Percentiles rank a stretch among this genome's conserved stretches.
Evolutionary conservation across 2,113 vertebrate species (phyloP).

Genomic region (Glareola pratincola): DNA sequence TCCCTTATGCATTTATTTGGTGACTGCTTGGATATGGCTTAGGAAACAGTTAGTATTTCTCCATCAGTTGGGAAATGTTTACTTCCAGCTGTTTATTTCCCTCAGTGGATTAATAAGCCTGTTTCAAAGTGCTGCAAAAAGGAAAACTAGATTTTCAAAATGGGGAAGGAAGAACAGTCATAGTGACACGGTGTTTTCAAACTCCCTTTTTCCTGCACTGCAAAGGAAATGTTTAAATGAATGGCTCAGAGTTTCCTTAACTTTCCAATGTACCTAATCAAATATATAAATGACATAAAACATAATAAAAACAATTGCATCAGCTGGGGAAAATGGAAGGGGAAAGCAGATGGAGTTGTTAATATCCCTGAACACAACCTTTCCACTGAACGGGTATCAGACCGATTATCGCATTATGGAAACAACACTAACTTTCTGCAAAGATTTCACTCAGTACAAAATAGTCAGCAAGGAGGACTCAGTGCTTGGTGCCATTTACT

Average conservation of each 20-base stretch:
- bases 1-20: constrained; percentile 26
- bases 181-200: neutral
- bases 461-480: neutral
- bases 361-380: neutral
- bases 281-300: neutral
- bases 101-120: constrained; percentile 44
- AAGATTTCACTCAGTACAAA: neutral
- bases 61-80: constrained; percentile 35
- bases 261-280: neutral
- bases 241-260: neutral
- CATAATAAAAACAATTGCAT: neutral
- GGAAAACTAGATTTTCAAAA: constrained; percentile 34
- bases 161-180: neutral
- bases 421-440: neutral
- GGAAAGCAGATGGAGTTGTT: neutral
- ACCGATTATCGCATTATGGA: neutral
- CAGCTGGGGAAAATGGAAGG: neutral
- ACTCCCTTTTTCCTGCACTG: neutral
- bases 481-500: neutral
- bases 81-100: constrained; percentile 57
- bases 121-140: constrained; percentile 47
- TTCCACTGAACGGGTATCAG: neutral
- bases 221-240: neutral
- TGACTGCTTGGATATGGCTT: constrained; percentile 31
- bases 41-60: constrained; percentile 49